phyloP scores from a whole-genome alignment of 2,113 vertebrate species.

The Aegithalos caudatus region DNA sequence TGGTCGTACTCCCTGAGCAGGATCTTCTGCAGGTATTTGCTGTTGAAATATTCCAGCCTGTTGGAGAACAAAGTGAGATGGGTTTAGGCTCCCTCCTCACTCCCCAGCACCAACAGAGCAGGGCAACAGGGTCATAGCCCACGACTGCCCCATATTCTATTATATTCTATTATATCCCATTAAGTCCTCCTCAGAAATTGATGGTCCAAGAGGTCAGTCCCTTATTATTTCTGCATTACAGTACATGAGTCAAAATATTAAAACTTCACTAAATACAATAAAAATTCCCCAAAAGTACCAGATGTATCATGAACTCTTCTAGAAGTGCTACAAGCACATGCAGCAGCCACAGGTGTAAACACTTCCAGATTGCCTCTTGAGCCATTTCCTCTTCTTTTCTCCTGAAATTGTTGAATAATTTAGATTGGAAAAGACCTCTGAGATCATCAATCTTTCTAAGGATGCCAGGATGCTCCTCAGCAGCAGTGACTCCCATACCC shows the following conservation, averaged over 20 bases:
- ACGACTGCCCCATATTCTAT: fast-evolving
- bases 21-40: conserved; percentile 79
- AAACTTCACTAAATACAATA: neutral
- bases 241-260: neutral
- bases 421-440: neutral
- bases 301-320: neutral
- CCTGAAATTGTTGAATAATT: neutral
- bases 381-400: neutral
- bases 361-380: neutral
- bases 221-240: neutral
- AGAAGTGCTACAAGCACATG: neutral
- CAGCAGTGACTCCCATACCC: neutral
- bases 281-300: neutral
- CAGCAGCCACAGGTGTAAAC: neutral
- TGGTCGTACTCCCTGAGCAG: conserved; percentile 79
- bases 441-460: neutral
- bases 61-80: neutral
- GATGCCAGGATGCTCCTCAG: neutral
- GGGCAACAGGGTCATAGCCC: neutral
- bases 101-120: neutral
- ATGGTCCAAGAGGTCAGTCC: neutral
- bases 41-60: conserved; percentile 84
- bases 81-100: neutral
- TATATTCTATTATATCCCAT: neutral
- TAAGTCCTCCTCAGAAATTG: neutral